Evolutionary conservation across 1,140 invertebrate species (phyloP), one percentile per base, ranked within the genome.

Genomic region (Aleiodes sp.): DNA sequence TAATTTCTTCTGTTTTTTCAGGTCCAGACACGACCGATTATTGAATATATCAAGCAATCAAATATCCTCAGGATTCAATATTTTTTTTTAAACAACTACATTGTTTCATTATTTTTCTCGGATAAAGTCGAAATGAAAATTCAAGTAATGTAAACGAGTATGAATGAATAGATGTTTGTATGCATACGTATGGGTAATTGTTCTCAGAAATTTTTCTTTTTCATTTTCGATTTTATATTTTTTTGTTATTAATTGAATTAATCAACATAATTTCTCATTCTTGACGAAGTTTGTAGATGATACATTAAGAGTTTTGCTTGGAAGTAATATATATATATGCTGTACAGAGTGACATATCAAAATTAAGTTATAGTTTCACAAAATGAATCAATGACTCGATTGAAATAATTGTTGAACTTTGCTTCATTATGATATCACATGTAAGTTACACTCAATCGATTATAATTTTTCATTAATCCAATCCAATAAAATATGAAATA

Each of bases 1-100:
- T 59, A 1, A 59, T 12, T 69, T 56, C 72, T 16, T 72, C 19
- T 56, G 39, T 28, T 65, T 75, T 82, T 81, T 65, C 74, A 82
- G 81, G 78, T 77, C 81, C 81, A 46, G 81, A 82, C 61, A 74
- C 78, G 63, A 82, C 79, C 39, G 81, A 82, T 70, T 82, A 82
- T 61, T 82, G 73, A 80, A 43, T 60, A 59, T 69, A 37, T n/a
- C n/a, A n/a, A n/a, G n/a, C 56, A 59, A 63, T 71, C 72, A 61
- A 67, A 63, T 76, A 76, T 57, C 67, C 76, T 73, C 71, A 71
- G 75, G 73, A 76, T 74, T 73, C 76, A 71, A 67, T 59, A 52
- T 59, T 59, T 21, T 70, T 60, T 66, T 37, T 52, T 37, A 39
- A 67, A 37, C 67, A 65, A 31, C 59, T 57, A 33, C 21, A 41